Evolutionary conservation across 1,140 invertebrate genomes (phyloP).

Genomic region (Teleopsis dalmanni): DNA sequence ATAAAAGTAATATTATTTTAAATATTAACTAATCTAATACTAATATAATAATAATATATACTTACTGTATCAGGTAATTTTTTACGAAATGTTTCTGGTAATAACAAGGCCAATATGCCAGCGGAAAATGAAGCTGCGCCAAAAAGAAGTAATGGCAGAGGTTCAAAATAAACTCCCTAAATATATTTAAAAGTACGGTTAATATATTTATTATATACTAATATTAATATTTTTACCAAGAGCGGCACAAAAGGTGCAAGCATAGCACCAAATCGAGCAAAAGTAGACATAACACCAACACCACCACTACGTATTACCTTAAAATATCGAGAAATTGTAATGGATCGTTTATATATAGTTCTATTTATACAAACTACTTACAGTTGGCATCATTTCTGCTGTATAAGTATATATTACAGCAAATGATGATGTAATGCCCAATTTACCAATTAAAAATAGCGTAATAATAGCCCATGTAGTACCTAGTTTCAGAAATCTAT

Average conservation of each 20-base stretch:
- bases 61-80: slow-evolving; percentile 51
- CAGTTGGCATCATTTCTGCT: slow-evolving; percentile 57
- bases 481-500: slow-evolving; percentile 24
- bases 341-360: too few species aligned
- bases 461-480: slow-evolving; percentile 46
- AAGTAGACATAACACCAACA: slow-evolving; percentile 53
- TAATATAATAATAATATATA: neutral
- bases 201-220: neutral
- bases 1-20: neutral
- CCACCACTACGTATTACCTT: slow-evolving; percentile 49
- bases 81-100: slow-evolving; percentile 55
- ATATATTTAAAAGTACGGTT: neutral
- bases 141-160: slow-evolving; percentile 52
- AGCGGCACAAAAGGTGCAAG: slow-evolving; percentile 55
- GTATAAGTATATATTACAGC: slow-evolving; percentile 56
- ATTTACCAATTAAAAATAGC: slow-evolving; percentile 58
- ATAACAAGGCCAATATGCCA: slow-evolving; percentile 46
- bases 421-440: slow-evolving; percentile 55
- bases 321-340: too few species aligned
- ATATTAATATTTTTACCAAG: slow-evolving; percentile 42
- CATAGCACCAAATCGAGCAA: slow-evolving; percentile 54
- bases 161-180: slow-evolving; percentile 48
- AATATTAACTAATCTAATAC: neutral
- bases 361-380: slow-evolving; percentile 35
- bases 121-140: slow-evolving; percentile 48